Evolutionary conservation across 2,888 invertebrate species (phyloP).

Genomic region (Odontothrips loti): DNA sequence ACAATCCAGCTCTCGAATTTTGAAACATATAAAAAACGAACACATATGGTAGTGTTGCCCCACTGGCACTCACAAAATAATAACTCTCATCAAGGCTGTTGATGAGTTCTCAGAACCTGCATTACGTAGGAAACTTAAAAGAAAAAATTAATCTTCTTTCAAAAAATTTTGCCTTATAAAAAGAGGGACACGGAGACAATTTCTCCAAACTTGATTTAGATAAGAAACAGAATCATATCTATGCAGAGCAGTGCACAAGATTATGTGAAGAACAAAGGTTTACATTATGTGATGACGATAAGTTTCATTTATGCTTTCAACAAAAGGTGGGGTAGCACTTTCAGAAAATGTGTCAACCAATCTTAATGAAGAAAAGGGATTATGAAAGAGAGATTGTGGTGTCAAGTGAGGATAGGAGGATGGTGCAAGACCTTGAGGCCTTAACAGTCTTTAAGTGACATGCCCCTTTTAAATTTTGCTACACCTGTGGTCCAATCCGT

Average conservation of each 20-base stretch:
- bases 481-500: constrained; percentile 25
- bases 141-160: neutral
- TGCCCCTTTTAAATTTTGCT: constrained; percentile 25
- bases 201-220: no score
- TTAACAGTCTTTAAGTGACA: constrained; percentile 7
- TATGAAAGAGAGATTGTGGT: constrained; percentile 27
- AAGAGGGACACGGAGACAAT: neutral
- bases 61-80: constrained; percentile 20
- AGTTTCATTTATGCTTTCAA: neutral
- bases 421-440: constrained; percentile 11
- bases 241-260: no score
- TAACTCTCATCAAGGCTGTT: constrained; percentile 29
- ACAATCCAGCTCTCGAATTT: neutral
- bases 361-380: constrained; percentile 9
- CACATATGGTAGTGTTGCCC: neutral
- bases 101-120: neutral
- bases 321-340: constrained; percentile 38
- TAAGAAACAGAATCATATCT: no score
- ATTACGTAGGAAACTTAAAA: neutral
- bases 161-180: neutral
- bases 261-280: constrained; percentile 29
- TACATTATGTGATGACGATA: constrained; percentile 31
- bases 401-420: constrained; percentile 4
- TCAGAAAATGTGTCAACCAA: constrained; percentile 69
- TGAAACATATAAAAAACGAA: neutral